phyloP scores from a whole-genome alignment of 2,888 invertebrate genomes.

The Plebejus anna region DNA sequence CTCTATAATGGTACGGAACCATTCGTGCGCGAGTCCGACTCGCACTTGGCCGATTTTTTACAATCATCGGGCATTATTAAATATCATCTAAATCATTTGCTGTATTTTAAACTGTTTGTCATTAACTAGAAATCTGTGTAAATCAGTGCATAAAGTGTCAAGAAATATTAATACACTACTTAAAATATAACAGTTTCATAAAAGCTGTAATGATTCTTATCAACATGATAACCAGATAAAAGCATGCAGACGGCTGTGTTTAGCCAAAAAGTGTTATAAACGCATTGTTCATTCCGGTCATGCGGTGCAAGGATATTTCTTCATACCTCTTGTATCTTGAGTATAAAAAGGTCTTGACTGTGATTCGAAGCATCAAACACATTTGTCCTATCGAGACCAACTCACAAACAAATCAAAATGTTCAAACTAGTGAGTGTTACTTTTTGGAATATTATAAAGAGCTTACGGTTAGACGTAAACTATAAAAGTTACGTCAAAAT shows the following conservation, averaged over 20 bases:
- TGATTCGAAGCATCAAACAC: constrained; percentile 42
- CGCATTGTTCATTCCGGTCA: constrained; percentile 29
- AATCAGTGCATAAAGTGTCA: no score
- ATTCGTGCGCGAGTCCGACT: no score
- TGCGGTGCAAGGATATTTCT: constrained; percentile 33
- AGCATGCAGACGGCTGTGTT: neutral
- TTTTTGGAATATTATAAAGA: constrained; percentile 23
- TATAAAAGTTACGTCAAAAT: neutral
- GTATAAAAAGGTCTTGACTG: constrained; percentile 50
- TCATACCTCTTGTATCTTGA: constrained; percentile 31
- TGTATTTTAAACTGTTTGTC: no score
- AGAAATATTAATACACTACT: no score
- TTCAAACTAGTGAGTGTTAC: constrained; percentile 48
- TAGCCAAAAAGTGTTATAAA: neutral
- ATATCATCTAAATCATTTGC: no score
- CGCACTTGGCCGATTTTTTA: no score
- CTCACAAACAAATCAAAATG: constrained; percentile 43
- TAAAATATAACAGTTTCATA: no score
- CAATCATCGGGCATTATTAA: no score
- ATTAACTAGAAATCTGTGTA: no score
- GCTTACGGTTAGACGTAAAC: neutral
- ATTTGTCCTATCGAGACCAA: constrained; percentile 36
- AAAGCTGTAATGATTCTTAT: neutral
- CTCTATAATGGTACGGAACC: no score
- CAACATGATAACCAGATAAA: neutral